Evolutionary conservation across 1,140 invertebrate species (phyloP), one percentile per base, ranked within the genome.

Genomic region (Mesaphorura yosii): DNA sequence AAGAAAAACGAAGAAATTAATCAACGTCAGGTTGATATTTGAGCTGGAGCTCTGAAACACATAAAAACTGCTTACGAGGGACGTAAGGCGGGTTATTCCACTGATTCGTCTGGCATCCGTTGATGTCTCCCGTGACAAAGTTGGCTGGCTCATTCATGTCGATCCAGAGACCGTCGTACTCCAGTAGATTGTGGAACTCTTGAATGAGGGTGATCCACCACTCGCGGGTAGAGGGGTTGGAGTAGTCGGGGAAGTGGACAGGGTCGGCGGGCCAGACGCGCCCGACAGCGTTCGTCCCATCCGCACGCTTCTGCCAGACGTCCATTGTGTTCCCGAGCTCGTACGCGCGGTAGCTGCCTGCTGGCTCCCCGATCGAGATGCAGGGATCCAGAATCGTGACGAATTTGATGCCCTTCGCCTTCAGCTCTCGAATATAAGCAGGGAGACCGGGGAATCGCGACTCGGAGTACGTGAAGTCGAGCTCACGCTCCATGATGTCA

Each of bases 391-490:
- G 19, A 42, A 72, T 72, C n/a, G 69, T 60, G 17, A 75, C 63
- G 55, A 69, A 73, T 51, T 68, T 66, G 54, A 71, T 66, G 39
- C 68, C 66, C 14, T 63, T 53, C 12, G 28, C 27, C 34, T 72
- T 68, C 4, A 92, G 61, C 42, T 81, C 69, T 20, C 81, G 66
- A 0, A 90, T 77, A 64, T 88, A 90, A 40, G 78, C 66, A 1
- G 82, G 79, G 20, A 91, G 69, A 29, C 76, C 78, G 40, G 73
- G 72, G 64, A 80, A 91, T 7, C 75, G 78, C 0, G 70, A 65
- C n/a, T 71, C 66, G 66, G 87, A 78, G 57, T 83, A 79, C 0
- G 87, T 91, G 66, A 94, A 94, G 70, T 88, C 86, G 64, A 86
- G 88, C 49, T 74, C 75, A 44, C 79, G 75, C 19, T 83, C 72